Evolutionary conservation across 23 tunicate genomes (phyloP).

Genomic region (Trididemnum miniatum): DNA sequence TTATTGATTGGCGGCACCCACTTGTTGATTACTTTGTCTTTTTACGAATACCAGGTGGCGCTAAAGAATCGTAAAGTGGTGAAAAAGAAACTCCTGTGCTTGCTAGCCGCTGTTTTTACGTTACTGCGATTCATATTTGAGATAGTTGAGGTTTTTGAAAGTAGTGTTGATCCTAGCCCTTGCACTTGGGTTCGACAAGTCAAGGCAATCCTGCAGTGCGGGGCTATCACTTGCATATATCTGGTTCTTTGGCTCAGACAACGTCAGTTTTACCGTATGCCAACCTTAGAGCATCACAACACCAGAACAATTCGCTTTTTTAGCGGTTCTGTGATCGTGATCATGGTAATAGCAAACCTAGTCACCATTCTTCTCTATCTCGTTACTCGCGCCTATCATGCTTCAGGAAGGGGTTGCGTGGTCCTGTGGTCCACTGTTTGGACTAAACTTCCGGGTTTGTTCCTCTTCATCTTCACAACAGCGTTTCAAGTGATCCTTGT

Average conservation of each 20-base stretch:
- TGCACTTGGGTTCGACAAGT: conserved; percentile 43
- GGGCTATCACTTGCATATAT: conserved; percentile 49
- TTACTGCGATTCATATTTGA: conserved; percentile 43
- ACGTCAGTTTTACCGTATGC: conserved; percentile 49
- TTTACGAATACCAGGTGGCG: conserved; percentile 2
- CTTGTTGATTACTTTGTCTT: not conserved
- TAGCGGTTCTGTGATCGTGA: conserved; percentile 46
- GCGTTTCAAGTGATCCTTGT: conserved; percentile 65
- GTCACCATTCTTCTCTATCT: conserved; percentile 45
- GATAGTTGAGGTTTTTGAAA: conserved; percentile 40
- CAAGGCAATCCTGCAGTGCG: conserved; percentile 47
- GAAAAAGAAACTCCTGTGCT: conserved; percentile 33
- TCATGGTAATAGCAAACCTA: conserved; percentile 58
- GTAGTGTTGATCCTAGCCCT: not conserved
- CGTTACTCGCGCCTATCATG: conserved; percentile 40
- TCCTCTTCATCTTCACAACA: conserved; percentile 46
- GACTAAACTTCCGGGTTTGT: conserved; percentile 55
- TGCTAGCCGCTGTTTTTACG: conserved; percentile 34
- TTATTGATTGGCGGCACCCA: not conserved
- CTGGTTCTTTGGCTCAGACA: conserved; percentile 80
- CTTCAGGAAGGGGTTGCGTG: conserved; percentile 39
- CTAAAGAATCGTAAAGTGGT: not conserved
- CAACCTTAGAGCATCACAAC: conserved; percentile 29
- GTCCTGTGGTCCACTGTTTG: conserved; percentile 34
- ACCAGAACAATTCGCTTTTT: conserved; percentile 23